Evolutionary conservation across 2,888 invertebrate genomes (phyloP).

Genomic region (Thymelicus sylvestris): DNA sequence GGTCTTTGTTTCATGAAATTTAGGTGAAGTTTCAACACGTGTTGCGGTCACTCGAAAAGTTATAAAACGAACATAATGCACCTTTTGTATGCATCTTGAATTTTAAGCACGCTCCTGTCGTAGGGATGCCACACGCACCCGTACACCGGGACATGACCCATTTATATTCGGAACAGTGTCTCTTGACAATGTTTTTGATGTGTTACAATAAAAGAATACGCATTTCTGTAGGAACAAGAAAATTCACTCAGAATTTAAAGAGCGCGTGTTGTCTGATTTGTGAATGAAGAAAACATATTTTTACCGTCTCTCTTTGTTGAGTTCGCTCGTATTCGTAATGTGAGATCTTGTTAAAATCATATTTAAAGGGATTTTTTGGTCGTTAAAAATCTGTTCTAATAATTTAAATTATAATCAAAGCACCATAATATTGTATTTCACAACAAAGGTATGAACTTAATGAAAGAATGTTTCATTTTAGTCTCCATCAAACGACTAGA

Average conservation of each 20-base stretch:
- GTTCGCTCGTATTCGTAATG: background rate
- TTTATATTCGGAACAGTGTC: conserved; percentile 24
- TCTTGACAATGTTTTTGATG: conserved; percentile 39
- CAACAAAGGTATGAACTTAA: no score
- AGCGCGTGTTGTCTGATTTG: conserved; percentile 40
- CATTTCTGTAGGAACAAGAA: conserved; percentile 21
- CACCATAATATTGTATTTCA: no score
- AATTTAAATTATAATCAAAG: no score
- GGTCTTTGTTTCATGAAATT: conserved; percentile 27
- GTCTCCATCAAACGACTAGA: no score
- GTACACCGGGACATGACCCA: conserved; percentile 19
- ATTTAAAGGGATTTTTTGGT: background rate
- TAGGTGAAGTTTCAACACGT: conserved; percentile 42
- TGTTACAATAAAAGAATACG: conserved; percentile 18
- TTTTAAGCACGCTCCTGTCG: conserved; percentile 45
- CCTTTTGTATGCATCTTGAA: conserved; percentile 60
- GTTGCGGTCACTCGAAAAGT: conserved; percentile 57
- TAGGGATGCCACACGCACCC: conserved; percentile 34
- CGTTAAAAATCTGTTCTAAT: background rate
- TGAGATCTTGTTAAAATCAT: background rate
- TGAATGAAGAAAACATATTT: background rate
- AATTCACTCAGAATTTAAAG: conserved; percentile 42
- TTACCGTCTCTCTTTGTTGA: background rate
- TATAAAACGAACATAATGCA: conserved; percentile 63
- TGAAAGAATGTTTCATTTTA: no score